phyloP scores from a whole-genome alignment of 2,888 invertebrate species.

The Hypercompe scribonia region DNA sequence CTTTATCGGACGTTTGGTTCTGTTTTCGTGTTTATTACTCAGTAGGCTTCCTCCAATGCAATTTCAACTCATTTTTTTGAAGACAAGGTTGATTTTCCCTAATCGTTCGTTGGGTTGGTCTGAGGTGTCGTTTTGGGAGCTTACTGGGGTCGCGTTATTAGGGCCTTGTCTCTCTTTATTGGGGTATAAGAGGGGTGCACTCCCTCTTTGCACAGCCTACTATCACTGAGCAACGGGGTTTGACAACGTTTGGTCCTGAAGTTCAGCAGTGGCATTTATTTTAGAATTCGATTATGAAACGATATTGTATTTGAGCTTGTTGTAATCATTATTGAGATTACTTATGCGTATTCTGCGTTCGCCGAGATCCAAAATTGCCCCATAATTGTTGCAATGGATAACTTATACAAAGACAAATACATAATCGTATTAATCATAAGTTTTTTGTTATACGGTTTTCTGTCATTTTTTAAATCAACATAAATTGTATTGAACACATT shows the following conservation, averaged over 20 bases:
- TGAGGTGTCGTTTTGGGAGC: constrained; percentile 79
- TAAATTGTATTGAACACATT: too few species aligned
- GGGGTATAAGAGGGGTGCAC: constrained; percentile 73
- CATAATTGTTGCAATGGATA: too few species aligned
- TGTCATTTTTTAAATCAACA: too few species aligned
- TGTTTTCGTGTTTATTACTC: constrained; percentile 75
- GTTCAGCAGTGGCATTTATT: constrained; percentile 23
- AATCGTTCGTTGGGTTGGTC: constrained; percentile 54
- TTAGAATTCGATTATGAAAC: constrained; percentile 20
- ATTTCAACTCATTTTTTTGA: constrained; percentile 41
- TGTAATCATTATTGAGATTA: background rate
- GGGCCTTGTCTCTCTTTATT: constrained; percentile 81
- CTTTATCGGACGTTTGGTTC: constrained; percentile 74
- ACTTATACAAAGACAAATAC: too few species aligned
- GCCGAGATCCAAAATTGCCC: too few species aligned
- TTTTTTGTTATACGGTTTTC: too few species aligned
- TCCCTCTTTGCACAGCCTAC: constrained; percentile 34
- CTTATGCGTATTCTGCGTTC: too few species aligned
- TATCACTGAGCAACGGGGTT: constrained; percentile 24
- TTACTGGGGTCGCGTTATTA: constrained; percentile 79
- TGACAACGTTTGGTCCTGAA: constrained; percentile 22
- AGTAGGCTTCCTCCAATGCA: constrained; percentile 20
- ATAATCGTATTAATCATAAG: too few species aligned
- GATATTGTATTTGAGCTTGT: constrained; percentile 1
- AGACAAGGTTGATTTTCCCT: constrained; percentile 56